A percentile compares a stretch with the other conserved stretches of the same genome.
Evolutionary conservation across 2,888 invertebrate species (phyloP).

Genomic region (Atethmia centrago): DNA sequence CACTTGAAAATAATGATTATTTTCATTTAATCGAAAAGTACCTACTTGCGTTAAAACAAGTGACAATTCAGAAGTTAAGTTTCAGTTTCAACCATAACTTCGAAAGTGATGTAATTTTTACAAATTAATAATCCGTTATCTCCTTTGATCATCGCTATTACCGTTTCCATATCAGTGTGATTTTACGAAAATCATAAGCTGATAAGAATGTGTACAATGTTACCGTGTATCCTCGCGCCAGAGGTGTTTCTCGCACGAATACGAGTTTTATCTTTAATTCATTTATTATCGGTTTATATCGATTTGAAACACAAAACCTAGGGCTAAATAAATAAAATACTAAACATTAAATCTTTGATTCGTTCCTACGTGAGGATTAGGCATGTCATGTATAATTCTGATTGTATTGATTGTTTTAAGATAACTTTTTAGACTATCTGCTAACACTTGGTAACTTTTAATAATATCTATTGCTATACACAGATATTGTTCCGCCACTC

Average conservation of each 20-base stretch:
- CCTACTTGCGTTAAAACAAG: no score
- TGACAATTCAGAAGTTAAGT: background rate
- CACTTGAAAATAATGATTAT: background rate
- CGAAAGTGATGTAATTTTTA: background rate
- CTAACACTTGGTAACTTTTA: background rate
- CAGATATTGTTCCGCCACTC: background rate
- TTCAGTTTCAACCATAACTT: background rate
- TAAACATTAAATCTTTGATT: background rate
- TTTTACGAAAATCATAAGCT: slow-evolving; percentile 47
- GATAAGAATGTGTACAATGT: slow-evolving; percentile 44
- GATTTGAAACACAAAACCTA: slow-evolving; percentile 26
- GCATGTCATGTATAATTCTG: slow-evolving; percentile 1
- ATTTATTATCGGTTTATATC: slow-evolving; percentile 40
- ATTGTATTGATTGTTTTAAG: slow-evolving; percentile 16
- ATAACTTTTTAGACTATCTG: background rate
- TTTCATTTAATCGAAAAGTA: slow-evolving; percentile 10
- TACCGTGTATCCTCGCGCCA: background rate
- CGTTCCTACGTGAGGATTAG: slow-evolving; percentile 9
- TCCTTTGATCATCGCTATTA: slow-evolving; percentile 15
- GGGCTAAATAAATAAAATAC: background rate
- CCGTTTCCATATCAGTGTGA: slow-evolving; percentile 29
- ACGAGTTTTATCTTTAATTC: slow-evolving; percentile 46
- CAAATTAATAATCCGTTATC: slow-evolving; percentile 26
- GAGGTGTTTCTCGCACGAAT: slow-evolving; percentile 27
- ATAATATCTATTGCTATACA: background rate